These are phyloP conservation scores for Drosophila teissieri DNA, from an alignment of 1,140 invertebrate species.

Conservation along the genomic window DNA sequence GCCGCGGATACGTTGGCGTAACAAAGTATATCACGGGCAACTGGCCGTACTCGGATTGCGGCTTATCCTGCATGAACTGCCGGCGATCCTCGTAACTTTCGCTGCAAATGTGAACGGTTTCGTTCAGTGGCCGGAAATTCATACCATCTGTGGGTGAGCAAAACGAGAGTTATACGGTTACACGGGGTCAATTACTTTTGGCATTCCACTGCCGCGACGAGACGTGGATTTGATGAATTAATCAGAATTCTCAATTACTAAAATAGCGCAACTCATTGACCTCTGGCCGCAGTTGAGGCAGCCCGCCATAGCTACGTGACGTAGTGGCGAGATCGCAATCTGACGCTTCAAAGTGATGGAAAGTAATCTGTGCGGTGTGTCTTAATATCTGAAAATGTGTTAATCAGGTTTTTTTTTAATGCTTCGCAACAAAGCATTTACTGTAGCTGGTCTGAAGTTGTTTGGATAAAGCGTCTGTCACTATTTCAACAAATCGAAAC, in stretches of 20 bases:
- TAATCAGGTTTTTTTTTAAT: slow-evolving; percentile 21
- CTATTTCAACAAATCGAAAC: background rate
- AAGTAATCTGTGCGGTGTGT: background rate
- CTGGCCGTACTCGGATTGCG: slow-evolving; percentile 53
- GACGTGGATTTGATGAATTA: slow-evolving; percentile 17
- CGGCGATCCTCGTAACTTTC: slow-evolving; percentile 69
- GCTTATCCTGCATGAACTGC: slow-evolving; percentile 70
- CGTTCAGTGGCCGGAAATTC: slow-evolving; percentile 55
- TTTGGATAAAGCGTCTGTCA: slow-evolving; percentile 25
- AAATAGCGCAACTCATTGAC: slow-evolving; percentile 21
- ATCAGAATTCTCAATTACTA: slow-evolving; percentile 31
- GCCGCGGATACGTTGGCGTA: slow-evolving; percentile 90
- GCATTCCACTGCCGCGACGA: slow-evolving; percentile 2
- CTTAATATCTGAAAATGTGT: slow-evolving; percentile 6
- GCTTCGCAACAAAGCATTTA: background rate
- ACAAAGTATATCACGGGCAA: slow-evolving; percentile 88
- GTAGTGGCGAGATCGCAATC: background rate
- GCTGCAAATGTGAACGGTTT: slow-evolving; percentile 67
- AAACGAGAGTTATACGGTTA: slow-evolving; percentile 7
- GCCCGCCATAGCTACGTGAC: slow-evolving; percentile 4
- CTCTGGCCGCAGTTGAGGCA: slow-evolving; percentile 1
- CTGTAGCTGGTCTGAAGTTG: background rate
- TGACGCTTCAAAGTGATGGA: slow-evolving; percentile 4
- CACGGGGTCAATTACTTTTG: slow-evolving; percentile 4
- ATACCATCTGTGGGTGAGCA: slow-evolving; percentile 39